phyloP scores from a whole-genome alignment of 2,113 vertebrate species.

The Mola mola region DNA sequence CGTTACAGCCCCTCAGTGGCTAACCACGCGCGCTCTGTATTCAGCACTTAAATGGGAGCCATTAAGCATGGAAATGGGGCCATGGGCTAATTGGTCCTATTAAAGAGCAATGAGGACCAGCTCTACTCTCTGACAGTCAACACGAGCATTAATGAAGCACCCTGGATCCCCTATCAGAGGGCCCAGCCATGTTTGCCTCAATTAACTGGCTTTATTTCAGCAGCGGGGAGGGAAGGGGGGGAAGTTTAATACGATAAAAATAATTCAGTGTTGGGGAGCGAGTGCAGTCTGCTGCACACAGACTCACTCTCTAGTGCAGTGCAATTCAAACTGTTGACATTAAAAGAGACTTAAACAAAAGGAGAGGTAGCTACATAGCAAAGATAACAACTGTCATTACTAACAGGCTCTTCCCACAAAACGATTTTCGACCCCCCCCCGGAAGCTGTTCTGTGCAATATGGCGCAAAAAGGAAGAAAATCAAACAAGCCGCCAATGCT shows the following conservation, averaged over 20 bases:
- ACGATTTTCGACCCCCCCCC: slow-evolving; percentile 35
- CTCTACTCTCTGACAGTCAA: slow-evolving; percentile 66
- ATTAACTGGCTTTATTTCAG: slow-evolving; percentile 69
- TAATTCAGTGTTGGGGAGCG: slow-evolving; percentile 11
- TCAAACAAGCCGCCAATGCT: slow-evolving; percentile 16
- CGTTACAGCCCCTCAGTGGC: slow-evolving; percentile 28
- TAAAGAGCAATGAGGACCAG: slow-evolving; percentile 66
- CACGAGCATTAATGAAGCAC: slow-evolving; percentile 72
- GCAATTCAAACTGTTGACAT: slow-evolving; percentile 44
- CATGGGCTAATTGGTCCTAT: slow-evolving; percentile 70
- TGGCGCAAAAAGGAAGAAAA: slow-evolving; percentile 16
- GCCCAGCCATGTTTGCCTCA: slow-evolving; percentile 61
- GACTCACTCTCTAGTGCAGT: slow-evolving; percentile 23
- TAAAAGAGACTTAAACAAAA: slow-evolving; percentile 32
- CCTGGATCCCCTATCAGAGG: slow-evolving; percentile 49
- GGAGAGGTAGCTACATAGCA: slow-evolving; percentile 32
- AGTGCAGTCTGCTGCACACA: neutral
- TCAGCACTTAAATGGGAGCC: slow-evolving; percentile 54
- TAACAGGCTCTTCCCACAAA: slow-evolving; percentile 44
- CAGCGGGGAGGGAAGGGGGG: neutral
- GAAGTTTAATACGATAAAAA: slow-evolving; percentile 36
- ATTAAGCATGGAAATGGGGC: slow-evolving; percentile 67
- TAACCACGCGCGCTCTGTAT: slow-evolving; percentile 37
- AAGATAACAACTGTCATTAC: slow-evolving; percentile 43
- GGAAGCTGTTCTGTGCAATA: slow-evolving; percentile 41